Percentiles rank a stretch among this genome's conserved stretches.
These are phyloP conservation scores for Zaprionus lachaisei DNA, from an alignment of 1,140 invertebrate genomes.

Conservation along the genomic window DNA sequence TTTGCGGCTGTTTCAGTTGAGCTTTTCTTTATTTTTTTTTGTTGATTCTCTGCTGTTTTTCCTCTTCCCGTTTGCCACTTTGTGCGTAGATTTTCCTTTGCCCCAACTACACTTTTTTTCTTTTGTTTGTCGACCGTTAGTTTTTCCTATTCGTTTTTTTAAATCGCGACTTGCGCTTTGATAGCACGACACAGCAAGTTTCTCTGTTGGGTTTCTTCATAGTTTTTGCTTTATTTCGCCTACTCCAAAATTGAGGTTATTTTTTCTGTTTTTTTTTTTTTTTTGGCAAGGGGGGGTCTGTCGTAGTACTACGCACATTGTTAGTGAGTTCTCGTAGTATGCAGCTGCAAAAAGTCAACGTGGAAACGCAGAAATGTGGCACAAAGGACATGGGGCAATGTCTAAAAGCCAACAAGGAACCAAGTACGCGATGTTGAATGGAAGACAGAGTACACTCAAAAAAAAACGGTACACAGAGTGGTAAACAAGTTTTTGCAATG, in stretches of 20 bases:
- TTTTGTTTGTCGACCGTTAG: not conserved
- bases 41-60: constrained; percentile 28
- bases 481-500: not conserved
- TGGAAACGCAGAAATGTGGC: constrained; percentile 59
- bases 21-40: constrained; percentile 30
- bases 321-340: constrained; percentile 56
- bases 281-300: not conserved
- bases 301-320: constrained; percentile 62
- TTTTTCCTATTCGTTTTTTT: constrained; percentile 20
- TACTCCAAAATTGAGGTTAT: constrained; percentile 15
- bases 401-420: constrained; percentile 44
- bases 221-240: constrained; percentile 35
- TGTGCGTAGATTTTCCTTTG: constrained; percentile 69
- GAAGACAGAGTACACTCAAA: constrained; percentile 10
- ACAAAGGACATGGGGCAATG: constrained; percentile 61
- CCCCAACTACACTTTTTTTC: constrained; percentile 22
- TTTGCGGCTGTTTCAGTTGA: constrained; percentile 34
- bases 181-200: constrained; percentile 42
- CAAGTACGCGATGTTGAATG: constrained; percentile 3
- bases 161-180: constrained; percentile 58
- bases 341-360: constrained; percentile 44
- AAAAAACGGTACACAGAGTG: not conserved
- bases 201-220: constrained; percentile 34
- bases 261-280: not conserved
- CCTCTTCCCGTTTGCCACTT: constrained; percentile 65